phyloP scores from a whole-genome alignment of 2,797 vertebrate species.

The Adelosebastes latens region DNA sequence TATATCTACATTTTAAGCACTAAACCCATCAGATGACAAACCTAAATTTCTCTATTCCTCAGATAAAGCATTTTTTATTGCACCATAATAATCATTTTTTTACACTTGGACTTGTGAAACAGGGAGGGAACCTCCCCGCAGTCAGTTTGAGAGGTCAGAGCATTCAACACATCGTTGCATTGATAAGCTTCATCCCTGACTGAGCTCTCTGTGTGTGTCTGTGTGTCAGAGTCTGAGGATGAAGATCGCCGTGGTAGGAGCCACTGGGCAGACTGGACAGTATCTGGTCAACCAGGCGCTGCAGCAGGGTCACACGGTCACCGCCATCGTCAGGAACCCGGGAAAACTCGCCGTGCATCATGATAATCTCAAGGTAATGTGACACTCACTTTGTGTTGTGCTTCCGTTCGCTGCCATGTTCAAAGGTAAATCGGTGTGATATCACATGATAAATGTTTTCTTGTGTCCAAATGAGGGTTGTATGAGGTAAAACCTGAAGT shows the following conservation, averaged over 20 bases:
- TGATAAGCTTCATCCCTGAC: neutral
- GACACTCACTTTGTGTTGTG: too few species aligned
- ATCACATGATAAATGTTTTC: neutral
- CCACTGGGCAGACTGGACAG: slow-evolving; percentile 85
- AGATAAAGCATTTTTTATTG: slow-evolving; percentile 19
- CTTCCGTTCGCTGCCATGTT: neutral
- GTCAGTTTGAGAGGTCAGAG: neutral
- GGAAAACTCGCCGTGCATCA: slow-evolving; percentile 80
- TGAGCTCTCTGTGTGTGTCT: neutral
- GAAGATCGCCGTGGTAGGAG: slow-evolving; percentile 85
- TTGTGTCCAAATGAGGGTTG: neutral
- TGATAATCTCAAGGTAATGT: slow-evolving; percentile 83
- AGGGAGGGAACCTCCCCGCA: slow-evolving; percentile 9
- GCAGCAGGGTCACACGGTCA: slow-evolving; percentile 83
- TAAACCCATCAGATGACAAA: slow-evolving; percentile 12
- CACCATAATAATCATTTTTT: slow-evolving; percentile 36
- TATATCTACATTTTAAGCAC: neutral
- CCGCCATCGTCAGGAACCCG: slow-evolving; percentile 82
- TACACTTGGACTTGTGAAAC: slow-evolving; percentile 35
- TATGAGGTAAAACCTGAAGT: neutral
- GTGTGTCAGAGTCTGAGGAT: slow-evolving; percentile 61
- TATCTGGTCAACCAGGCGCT: slow-evolving; percentile 82
- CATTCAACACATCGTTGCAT: accelerated
- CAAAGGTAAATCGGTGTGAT: slow-evolving; percentile 13
- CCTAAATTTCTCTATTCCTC: neutral